Conservation (phyloP, 1,140 invertebrate species). For the Hypsibius dujardini region DNA sequence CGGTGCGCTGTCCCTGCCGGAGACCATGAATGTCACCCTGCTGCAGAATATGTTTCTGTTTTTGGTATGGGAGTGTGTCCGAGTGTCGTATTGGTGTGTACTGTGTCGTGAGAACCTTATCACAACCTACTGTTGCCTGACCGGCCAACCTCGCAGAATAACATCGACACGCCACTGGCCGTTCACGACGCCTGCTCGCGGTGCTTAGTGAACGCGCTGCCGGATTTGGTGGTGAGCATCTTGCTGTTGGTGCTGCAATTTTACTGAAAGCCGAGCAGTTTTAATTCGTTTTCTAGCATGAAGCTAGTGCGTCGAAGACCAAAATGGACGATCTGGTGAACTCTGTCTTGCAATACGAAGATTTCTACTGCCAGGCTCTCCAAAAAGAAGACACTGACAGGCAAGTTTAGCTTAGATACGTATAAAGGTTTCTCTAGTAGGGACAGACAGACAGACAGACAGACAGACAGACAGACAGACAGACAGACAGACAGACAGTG, state of each 20-base stretch:
- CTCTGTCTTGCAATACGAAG: background rate
- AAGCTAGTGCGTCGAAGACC: background rate
- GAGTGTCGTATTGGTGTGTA: background rate
- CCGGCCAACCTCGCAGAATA: background rate
- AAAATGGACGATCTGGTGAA: conserved; percentile 5
- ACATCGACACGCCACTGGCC: background rate
- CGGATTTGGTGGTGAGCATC: background rate
- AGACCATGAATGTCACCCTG: background rate
- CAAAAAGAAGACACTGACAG: background rate
- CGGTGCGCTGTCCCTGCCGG: background rate
- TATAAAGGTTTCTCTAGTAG: background rate
- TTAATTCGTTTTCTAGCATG: background rate
- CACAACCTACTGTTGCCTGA: background rate
- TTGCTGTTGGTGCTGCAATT: background rate
- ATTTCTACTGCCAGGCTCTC: background rate
- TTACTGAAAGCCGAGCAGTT: background rate
- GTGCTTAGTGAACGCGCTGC: background rate
- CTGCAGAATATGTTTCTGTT: background rate
- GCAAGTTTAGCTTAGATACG: background rate
- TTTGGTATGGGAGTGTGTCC: background rate
- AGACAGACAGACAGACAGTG: no score
- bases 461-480: no score
- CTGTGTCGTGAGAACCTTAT: background rate
- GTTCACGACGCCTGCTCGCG: background rate
- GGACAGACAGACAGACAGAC: no score